These are phyloP conservation scores for Balaenoptera acutorostrata DNA, from an alignment of 2,113 vertebrate species.

Conservation along the genomic window DNA sequence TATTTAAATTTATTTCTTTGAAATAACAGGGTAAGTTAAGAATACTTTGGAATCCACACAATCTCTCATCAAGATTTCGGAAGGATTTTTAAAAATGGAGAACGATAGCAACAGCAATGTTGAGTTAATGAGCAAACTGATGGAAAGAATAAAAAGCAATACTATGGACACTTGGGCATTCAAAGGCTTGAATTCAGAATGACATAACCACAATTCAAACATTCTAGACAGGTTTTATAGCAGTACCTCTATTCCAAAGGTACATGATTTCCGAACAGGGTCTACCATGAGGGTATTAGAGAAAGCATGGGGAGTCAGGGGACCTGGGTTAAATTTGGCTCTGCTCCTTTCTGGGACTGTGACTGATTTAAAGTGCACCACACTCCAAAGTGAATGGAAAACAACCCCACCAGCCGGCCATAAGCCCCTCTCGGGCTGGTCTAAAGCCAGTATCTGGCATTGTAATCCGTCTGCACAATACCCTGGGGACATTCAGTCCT, in stretches of 20 bases:
- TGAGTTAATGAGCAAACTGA: background rate
- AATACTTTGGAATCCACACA: background rate
- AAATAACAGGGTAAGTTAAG: background rate
- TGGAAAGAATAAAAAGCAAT: background rate
- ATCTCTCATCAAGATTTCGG: background rate
- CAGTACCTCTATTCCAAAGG: background rate
- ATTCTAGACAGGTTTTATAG: background rate
- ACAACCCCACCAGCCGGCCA: background rate
- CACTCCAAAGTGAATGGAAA: background rate
- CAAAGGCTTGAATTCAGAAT: background rate
- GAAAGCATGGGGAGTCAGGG: background rate
- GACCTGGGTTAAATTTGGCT: background rate
- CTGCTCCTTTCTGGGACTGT: background rate
- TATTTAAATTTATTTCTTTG: background rate
- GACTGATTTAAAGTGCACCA: background rate
- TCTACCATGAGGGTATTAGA: background rate
- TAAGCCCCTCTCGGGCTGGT: background rate
- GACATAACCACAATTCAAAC: background rate
- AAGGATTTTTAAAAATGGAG: background rate
- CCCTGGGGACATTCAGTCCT: background rate
- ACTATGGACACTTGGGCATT: background rate
- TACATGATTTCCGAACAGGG: background rate
- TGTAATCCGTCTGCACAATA: background rate
- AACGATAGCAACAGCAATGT: background rate
- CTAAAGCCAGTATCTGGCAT: background rate